Percentiles rank a stretch among this genome's conserved stretches.
These are phyloP conservation scores for Microtus montanus DNA, from an alignment of 2,113 vertebrate genomes.

Conservation along the genomic window DNA sequence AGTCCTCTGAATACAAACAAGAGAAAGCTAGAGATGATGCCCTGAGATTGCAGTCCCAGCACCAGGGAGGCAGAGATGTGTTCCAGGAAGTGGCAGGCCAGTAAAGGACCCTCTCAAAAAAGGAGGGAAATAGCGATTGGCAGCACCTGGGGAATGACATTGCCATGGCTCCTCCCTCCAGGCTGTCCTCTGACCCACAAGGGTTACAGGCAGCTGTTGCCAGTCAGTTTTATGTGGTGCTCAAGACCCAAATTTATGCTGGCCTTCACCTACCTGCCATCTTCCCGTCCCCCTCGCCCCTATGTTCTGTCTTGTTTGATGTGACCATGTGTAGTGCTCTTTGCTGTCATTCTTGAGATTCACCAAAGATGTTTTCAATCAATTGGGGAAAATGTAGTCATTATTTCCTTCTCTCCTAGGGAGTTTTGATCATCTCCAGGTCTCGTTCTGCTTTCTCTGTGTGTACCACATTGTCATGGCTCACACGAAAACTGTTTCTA, in stretches of 20 bases:
- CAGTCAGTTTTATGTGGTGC: neutral
- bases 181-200: neutral
- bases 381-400: neutral
- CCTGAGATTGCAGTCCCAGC: neutral
- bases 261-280: neutral
- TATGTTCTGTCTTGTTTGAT: neutral
- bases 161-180: too few species aligned
- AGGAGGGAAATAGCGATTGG: neutral
- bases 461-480: neutral
- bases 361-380: neutral
- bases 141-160: too few species aligned
- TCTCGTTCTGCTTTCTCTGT: neutral
- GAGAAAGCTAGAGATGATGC: neutral
- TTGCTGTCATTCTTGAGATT: neutral
- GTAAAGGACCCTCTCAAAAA: neutral
- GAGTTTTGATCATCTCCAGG: too few species aligned
- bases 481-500: neutral
- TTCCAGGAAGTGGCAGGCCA: neutral
- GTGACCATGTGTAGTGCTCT: neutral
- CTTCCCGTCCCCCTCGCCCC: neutral
- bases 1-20: too few species aligned
- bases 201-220: neutral
- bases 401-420: neutral
- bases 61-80: neutral
- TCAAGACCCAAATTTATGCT: neutral